Evolutionary conservation across 2,888 invertebrate species (phyloP).

Genomic region (Drosophila cyrtoloma): DNA sequence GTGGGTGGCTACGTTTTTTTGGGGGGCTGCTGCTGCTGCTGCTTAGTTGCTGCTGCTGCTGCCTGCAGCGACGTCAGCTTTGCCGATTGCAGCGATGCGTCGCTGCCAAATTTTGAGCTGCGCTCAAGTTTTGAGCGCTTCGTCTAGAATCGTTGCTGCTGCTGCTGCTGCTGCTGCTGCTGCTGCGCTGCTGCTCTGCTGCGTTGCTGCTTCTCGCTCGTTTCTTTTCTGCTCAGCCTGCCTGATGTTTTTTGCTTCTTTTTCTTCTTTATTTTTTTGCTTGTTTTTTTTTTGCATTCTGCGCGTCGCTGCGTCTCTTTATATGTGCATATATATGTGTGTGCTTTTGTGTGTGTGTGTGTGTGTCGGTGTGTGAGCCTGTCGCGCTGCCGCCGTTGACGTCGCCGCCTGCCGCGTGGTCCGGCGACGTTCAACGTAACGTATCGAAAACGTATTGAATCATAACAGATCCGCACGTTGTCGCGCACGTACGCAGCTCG

Average conservation of each 20-base stretch:
- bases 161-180: conserved; percentile 28
- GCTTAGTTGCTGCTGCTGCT: conserved; percentile 5
- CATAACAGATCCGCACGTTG: conserved; percentile 85
- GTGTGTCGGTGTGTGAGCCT: conserved; percentile 55
- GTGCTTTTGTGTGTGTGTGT: conserved; percentile 30
- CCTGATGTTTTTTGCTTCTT: conserved; percentile 7
- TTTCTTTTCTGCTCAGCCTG: conserved; percentile 31
- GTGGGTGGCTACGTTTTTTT: conserved; percentile 55
- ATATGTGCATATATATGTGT: conserved; percentile 16
- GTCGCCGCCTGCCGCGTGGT: conserved; percentile 70
- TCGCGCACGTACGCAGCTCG: conserved; percentile 84
- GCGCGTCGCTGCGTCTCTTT: conserved; percentile 60
- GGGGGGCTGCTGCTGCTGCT: conserved; percentile 17
- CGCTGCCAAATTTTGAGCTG: conserved; percentile 50
- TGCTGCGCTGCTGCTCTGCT: conserved; percentile 11
- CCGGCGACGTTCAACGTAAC: conserved; percentile 74
- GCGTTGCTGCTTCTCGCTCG: conserved; percentile 33
- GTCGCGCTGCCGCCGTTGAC: conserved; percentile 70
- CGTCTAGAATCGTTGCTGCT: conserved; percentile 53
- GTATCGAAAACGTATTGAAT: conserved; percentile 82
- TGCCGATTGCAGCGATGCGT: conserved; percentile 54
- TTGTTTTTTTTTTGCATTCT: conserved; percentile 62
- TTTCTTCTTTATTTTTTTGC: conserved; percentile 2
- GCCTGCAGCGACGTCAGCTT: conserved; percentile 31
- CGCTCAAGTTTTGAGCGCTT: conserved; percentile 55